phyloP scores from a whole-genome alignment of 2,797 vertebrate genomes.

The Clarias fuscus region DNA sequence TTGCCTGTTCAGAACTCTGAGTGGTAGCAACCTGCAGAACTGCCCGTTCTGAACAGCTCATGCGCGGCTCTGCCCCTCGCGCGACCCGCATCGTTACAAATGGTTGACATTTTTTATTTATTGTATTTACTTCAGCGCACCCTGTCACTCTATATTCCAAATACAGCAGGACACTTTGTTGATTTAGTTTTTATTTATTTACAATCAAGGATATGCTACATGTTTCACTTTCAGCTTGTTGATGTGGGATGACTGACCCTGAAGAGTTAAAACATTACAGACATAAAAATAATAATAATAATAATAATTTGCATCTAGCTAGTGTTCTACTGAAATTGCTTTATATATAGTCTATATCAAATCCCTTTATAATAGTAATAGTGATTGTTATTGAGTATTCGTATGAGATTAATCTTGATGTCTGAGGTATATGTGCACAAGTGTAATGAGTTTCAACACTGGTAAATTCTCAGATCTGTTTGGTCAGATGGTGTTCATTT shows the following conservation, averaged over 20 bases:
- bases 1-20: no score
- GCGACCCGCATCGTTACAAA: no score
- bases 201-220: background rate
- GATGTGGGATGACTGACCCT: background rate
- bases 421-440: background rate
- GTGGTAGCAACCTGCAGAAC: no score
- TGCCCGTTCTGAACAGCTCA: no score
- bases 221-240: background rate
- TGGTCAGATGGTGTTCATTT: background rate
- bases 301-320: background rate
- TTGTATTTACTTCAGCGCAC: background rate
- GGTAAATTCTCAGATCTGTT: background rate
- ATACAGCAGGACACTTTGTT: background rate
- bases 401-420: background rate
- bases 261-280: background rate
- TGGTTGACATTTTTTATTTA: background rate
- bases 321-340: background rate
- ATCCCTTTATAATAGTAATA: background rate
- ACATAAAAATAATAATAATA: background rate
- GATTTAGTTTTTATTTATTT: background rate
- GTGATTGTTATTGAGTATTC: background rate
- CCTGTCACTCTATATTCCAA: background rate
- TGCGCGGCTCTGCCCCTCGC: no score
- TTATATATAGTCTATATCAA: background rate
- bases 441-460: background rate